These are phyloP conservation scores for Phymorhynchus buccinoides DNA, from an alignment of 1,140 invertebrate genomes.

Conservation along the genomic window DNA sequence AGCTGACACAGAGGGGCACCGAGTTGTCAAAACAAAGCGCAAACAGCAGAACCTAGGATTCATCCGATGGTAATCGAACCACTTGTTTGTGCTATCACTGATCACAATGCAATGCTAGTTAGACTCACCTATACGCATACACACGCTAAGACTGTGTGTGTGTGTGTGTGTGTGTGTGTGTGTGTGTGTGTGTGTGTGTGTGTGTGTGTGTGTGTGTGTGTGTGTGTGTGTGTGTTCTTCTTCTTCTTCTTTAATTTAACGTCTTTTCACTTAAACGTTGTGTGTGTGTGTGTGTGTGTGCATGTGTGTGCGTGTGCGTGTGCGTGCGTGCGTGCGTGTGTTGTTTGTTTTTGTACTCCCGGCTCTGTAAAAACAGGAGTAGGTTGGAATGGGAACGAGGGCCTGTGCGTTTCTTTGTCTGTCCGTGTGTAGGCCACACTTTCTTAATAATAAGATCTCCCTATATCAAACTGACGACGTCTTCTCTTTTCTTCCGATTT, in stretches of 20 bases:
- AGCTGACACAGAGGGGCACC: too few relatives aligned
- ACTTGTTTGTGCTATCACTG: too few relatives aligned
- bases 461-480: neutral
- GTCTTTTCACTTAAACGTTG: neutral
- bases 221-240: neutral
- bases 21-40: neutral
- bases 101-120: neutral
- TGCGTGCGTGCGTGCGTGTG: slow-evolving; percentile 18
- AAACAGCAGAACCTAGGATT: too few relatives aligned
- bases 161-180: too few relatives aligned
- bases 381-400: too few relatives aligned
- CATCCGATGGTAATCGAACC: too few relatives aligned
- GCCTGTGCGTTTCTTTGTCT: neutral
- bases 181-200: too few relatives aligned
- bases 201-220: too few relatives aligned
- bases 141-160: neutral
- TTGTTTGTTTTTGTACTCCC: too few relatives aligned
- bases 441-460: neutral
- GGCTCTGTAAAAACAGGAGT: too few relatives aligned
- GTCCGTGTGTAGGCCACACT: neutral
- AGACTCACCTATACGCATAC: neutral
- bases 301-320: slow-evolving; percentile 6
- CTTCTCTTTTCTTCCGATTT: neutral
- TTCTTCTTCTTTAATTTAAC: neutral
- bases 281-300: slow-evolving; percentile 23